Percentiles rank a stretch among this genome's conserved stretches.
Conservation (phyloP, 1,140 invertebrate species). For the Drosophila subobscura region DNA sequence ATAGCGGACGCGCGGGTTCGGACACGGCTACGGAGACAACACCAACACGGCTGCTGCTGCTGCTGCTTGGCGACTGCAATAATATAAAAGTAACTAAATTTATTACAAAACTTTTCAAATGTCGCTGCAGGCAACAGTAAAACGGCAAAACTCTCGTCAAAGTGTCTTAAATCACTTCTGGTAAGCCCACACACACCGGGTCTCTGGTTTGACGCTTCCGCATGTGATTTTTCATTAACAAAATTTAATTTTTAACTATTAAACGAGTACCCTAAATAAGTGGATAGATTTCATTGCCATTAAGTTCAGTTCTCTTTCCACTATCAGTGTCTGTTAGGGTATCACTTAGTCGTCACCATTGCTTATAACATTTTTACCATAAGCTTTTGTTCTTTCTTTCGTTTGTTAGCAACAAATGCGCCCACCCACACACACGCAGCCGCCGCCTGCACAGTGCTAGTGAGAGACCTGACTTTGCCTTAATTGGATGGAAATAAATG, state of each 20-base stretch:
- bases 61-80: slow-evolving; percentile 51
- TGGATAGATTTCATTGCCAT: background rate
- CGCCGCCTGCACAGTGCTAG: no score
- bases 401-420: slow-evolving; percentile 52
- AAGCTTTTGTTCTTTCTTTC: slow-evolving; percentile 25
- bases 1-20: slow-evolving; percentile 31
- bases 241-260: slow-evolving; percentile 18
- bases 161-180: slow-evolving; percentile 15
- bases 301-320: no score
- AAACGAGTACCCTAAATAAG: no score
- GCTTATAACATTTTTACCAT: slow-evolving; percentile 18
- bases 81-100: slow-evolving; percentile 9
- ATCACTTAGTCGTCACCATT: slow-evolving; percentile 3
- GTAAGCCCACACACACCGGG: slow-evolving; percentile 24
- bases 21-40: slow-evolving; percentile 12
- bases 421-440: slow-evolving; percentile 42
- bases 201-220: slow-evolving; percentile 25
- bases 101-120: slow-evolving; percentile 20
- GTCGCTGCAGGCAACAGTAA: slow-evolving; percentile 1
- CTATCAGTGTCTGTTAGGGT: background rate
- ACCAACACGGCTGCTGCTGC: slow-evolving; percentile 6
- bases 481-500: slow-evolving; percentile 70
- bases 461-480: slow-evolving; percentile 60
- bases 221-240: slow-evolving; percentile 15
- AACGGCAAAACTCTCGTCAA: slow-evolving; percentile 12